Conservation (phyloP, 1,140 invertebrate genomes). For the Oncopodura yosiiana region DNA sequence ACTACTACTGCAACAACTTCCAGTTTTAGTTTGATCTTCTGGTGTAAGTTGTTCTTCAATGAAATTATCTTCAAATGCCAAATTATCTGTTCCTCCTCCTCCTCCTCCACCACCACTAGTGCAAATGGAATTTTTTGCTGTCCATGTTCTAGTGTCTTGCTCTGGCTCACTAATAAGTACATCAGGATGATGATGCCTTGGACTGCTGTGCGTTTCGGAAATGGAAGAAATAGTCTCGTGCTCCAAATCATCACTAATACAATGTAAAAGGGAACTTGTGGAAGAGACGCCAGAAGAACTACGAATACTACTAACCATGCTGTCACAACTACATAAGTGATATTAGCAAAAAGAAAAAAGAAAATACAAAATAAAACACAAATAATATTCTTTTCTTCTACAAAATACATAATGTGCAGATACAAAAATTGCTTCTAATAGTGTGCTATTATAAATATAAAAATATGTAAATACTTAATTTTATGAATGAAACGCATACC, state of each 20-base stretch:
- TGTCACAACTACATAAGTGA: slow-evolving; percentile 35
- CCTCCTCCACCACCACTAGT: not conserved
- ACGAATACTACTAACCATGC: slow-evolving; percentile 35
- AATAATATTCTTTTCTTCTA: not conserved
- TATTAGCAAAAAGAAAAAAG: slow-evolving; percentile 12
- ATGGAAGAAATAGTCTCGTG: slow-evolving; percentile 20
- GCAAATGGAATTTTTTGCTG: no score
- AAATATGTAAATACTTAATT: slow-evolving; percentile 7
- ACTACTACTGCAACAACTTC: not conserved
- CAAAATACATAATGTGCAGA: not conserved
- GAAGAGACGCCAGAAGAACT: slow-evolving; percentile 34
- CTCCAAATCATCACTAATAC: slow-evolving; percentile 33
- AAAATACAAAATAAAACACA: not conserved
- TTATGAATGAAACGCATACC: slow-evolving; percentile 41
- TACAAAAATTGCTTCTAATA: not conserved
- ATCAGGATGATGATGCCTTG: slow-evolving; percentile 16
- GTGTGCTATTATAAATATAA: not conserved
- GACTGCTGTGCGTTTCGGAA: slow-evolving; percentile 16
- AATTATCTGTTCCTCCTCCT: slow-evolving; percentile 11
- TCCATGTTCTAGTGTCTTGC: slow-evolving; percentile 1
- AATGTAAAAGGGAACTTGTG: slow-evolving; percentile 33
- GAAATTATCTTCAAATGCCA: slow-evolving; percentile 16
- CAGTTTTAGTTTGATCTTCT: not conserved
- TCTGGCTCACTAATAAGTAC: slow-evolving; percentile 29
- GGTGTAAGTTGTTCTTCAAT: not conserved